phyloP scores from a whole-genome alignment of 2,888 invertebrate species.

The Chrysomela aeneicollis region DNA sequence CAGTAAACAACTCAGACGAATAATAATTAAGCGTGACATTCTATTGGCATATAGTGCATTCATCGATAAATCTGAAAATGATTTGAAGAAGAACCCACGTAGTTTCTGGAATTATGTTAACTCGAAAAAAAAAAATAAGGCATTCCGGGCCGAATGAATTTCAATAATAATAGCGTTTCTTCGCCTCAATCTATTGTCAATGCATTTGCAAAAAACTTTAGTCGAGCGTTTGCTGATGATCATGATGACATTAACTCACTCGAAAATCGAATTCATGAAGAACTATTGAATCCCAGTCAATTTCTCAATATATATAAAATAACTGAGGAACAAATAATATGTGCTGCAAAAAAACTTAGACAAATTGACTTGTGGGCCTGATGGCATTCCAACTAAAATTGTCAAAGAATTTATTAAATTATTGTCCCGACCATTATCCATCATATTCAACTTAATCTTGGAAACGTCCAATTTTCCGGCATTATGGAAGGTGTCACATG shows the following conservation, averaged over 20 bases:
- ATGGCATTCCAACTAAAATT: not conserved
- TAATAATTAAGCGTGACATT: slow-evolving; percentile 3
- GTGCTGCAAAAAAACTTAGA: not conserved
- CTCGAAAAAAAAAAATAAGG: not conserved
- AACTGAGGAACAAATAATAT: not conserved
- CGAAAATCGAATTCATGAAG: no score
- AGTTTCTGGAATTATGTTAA: not conserved
- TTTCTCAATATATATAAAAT: not conserved
- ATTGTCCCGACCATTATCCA: slow-evolving; percentile 1
- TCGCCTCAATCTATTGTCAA: not conserved
- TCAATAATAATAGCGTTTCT: not conserved
- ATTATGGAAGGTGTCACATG: not conserved
- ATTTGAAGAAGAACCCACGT: slow-evolving; percentile 1
- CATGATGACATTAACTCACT: not conserved
- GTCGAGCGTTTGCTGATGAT: slow-evolving; percentile 1
- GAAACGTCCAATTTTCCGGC: not conserved
- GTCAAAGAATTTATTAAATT: not conserved
- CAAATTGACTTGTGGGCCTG: not conserved
- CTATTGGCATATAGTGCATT: not conserved
- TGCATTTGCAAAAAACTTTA: not conserved
- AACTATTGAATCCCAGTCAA: not conserved
- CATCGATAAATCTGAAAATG: not conserved
- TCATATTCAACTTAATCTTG: slow-evolving; percentile 10
- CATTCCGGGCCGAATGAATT: slow-evolving; percentile 1
- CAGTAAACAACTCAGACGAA: not conserved